Percentiles rank a stretch among this genome's conserved stretches.
Evolutionary conservation across 2,888 invertebrate genomes (phyloP).

Genomic region (Cabera pusaria): DNA sequence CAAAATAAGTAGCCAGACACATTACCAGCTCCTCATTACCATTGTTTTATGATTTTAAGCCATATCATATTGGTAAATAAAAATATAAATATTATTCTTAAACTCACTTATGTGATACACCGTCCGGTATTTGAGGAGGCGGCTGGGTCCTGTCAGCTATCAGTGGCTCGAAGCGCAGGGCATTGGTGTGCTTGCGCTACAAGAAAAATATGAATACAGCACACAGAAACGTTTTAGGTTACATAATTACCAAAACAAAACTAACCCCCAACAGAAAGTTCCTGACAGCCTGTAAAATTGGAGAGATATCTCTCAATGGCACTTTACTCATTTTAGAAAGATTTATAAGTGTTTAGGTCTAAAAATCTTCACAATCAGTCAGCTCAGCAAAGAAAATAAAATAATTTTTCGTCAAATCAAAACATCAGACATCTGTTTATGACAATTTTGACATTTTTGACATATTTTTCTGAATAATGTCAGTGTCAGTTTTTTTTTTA

Average conservation of each 20-base stretch:
- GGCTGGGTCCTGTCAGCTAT: slow-evolving; percentile 91
- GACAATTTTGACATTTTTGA: no score
- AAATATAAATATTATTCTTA: no score
- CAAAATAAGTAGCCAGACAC: background rate
- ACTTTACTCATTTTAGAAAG: slow-evolving; percentile 75
- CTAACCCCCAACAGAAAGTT: slow-evolving; percentile 87
- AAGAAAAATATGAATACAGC: slow-evolving; percentile 27
- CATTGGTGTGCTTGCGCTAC: slow-evolving; percentile 84
- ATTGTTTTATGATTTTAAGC: no score
- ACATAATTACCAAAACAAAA: slow-evolving; percentile 47
- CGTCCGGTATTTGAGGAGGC: slow-evolving; percentile 91
- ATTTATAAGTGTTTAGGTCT: no score
- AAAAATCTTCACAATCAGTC: no score
- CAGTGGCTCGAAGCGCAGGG: slow-evolving; percentile 87
- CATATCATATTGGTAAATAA: no score
- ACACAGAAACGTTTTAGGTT: slow-evolving; percentile 34
- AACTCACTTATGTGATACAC: slow-evolving; percentile 87
- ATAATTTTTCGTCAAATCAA: no score
- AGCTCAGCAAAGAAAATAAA: no score
- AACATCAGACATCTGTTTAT: no score
- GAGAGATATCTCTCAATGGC: slow-evolving; percentile 85
- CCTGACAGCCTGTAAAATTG: slow-evolving; percentile 84
- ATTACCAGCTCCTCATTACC: no score
- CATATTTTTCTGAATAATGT: no score
- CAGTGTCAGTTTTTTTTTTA: no score